phyloP scores from a whole-genome alignment of 2,797 vertebrate genomes.

The Peromyscus nudipes region DNA sequence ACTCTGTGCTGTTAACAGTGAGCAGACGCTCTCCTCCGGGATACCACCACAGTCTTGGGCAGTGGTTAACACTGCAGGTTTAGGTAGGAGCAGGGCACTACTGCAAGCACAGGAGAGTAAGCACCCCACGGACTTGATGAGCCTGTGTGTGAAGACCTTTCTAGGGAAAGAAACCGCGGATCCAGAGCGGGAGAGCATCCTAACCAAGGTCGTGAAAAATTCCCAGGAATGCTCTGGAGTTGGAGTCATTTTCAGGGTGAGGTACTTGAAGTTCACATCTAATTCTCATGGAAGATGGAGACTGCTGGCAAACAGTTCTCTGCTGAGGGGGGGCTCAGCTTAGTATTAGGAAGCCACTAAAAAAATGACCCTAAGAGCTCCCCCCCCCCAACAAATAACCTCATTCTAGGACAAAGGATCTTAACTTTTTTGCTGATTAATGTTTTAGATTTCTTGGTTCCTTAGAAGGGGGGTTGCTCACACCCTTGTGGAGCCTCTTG shows the following conservation, averaged over 20 bases:
- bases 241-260: not conserved
- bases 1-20: not conserved
- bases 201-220: not conserved
- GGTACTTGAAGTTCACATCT: not conserved
- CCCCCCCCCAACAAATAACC: not conserved
- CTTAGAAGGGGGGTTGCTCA: not conserved
- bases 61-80: not conserved
- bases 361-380: not conserved
- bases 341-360: not conserved
- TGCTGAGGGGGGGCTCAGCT: not conserved
- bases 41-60: not conserved
- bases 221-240: not conserved
- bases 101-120: not conserved
- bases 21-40: not conserved
- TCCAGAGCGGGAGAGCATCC: not conserved
- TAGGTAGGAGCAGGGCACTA: not conserved
- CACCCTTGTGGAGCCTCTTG: not conserved
- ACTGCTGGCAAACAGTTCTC: not conserved
- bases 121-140: not conserved
- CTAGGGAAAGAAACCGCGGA: not conserved
- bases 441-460: not conserved
- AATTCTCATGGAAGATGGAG: not conserved
- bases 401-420: not conserved
- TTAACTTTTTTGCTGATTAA: not conserved
- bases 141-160: rapidly evolving